phyloP scores from a whole-genome alignment of 2,113 vertebrate species.

The Neodon shergylaensis region DNA sequence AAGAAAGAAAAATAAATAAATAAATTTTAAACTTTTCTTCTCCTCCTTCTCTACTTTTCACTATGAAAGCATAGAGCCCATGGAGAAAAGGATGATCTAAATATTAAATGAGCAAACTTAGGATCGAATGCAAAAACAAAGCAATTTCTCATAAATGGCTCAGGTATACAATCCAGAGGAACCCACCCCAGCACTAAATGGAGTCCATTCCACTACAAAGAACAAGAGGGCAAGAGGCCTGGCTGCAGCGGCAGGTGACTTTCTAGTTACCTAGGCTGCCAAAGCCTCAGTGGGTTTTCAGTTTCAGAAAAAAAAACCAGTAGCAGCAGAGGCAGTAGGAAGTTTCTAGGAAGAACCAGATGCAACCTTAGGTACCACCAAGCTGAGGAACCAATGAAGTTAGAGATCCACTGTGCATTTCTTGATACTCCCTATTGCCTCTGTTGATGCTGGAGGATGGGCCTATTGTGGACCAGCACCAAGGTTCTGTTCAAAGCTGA shows the following conservation, averaged over 20 bases:
- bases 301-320: background rate
- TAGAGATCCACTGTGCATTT: background rate
- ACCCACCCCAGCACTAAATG: background rate
- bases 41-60: background rate
- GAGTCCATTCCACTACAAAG: background rate
- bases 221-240: background rate
- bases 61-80: background rate
- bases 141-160: background rate
- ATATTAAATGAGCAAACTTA: background rate
- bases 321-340: background rate
- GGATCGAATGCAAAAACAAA: background rate
- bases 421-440: background rate
- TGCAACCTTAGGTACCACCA: background rate
- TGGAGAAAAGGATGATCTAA: background rate
- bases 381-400: background rate
- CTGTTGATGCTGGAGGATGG: background rate
- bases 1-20: background rate
- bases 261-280: background rate
- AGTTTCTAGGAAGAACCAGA: background rate
- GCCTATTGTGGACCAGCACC: background rate
- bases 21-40: background rate
- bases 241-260: accelerated
- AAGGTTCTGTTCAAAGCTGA: background rate
- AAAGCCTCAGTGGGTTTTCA: background rate
- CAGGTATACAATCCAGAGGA: background rate